Evolutionary conservation across 2,113 vertebrate genomes (phyloP).

Genomic region (Hyaena hyaena): DNA sequence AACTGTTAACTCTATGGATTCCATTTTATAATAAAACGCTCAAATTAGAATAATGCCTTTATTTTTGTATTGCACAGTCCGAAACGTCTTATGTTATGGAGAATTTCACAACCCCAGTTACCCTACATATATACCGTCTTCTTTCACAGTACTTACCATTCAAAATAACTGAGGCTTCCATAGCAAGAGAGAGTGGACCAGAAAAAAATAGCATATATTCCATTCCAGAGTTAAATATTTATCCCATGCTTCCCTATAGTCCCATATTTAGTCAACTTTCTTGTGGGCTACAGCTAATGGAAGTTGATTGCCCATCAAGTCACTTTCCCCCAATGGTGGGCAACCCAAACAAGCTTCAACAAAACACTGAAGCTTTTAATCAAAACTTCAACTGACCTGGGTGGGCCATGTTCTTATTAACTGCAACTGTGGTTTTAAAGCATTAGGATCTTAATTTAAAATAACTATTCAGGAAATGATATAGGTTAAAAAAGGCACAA

Average conservation of each 20-base stretch:
- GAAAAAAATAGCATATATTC: neutral
- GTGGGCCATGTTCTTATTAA: neutral
- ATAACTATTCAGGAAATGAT: neutral
- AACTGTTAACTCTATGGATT: neutral
- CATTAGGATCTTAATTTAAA: neutral
- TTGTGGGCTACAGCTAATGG: neutral
- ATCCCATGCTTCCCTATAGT: accelerated
- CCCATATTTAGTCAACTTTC: neutral
- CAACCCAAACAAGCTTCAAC: neutral
- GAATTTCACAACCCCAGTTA: neutral
- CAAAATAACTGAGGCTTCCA: neutral
- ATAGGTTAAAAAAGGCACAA: neutral
- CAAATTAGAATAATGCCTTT: neutral
- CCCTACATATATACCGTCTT: neutral
- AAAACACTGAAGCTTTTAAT: neutral
- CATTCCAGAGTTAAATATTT: neutral
- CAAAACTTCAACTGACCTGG: neutral
- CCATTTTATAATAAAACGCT: neutral
- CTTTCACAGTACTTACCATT: neutral
- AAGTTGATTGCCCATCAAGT: neutral
- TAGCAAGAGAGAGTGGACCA: neutral
- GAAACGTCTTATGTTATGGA: neutral
- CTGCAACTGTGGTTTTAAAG: neutral
- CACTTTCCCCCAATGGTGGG: neutral
- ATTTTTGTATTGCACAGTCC: neutral